These are phyloP conservation scores for Apistogramma diplotaenia DNA, from an alignment of 2,113 vertebrate genomes.

Conservation along the genomic window DNA sequence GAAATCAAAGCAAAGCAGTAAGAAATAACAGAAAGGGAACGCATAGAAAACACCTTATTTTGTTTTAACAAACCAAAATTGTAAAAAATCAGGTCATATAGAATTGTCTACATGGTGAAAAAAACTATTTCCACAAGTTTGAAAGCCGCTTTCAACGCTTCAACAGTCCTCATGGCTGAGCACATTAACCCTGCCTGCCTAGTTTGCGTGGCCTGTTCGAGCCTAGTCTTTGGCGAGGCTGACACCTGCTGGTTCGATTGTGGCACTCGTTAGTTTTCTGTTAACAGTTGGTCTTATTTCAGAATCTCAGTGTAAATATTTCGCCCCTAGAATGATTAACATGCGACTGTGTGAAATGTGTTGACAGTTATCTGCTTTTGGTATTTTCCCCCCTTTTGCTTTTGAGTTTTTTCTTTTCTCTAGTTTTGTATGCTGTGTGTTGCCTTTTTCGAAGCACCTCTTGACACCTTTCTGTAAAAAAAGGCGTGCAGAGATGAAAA, in stretches of 20 bases:
- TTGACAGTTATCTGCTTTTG: background rate
- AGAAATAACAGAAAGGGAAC: no score
- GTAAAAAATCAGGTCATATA: background rate
- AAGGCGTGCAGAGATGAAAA: background rate
- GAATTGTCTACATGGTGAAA: background rate
- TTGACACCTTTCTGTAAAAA: background rate
- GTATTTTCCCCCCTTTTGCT: background rate
- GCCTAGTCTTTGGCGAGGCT: slow-evolving; percentile 14
- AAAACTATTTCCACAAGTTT: background rate
- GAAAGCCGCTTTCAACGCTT: background rate
- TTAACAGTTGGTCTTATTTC: background rate
- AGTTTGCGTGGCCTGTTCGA: background rate
- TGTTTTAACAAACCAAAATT: background rate
- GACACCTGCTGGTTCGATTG: slow-evolving; percentile 48
- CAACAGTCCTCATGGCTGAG: background rate
- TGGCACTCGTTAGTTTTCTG: background rate
- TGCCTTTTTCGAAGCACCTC: background rate
- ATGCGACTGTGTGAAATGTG: background rate
- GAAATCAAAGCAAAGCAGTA: background rate
- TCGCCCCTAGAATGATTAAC: background rate
- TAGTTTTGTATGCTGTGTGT: background rate
- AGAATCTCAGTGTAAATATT: background rate
- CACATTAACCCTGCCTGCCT: background rate
- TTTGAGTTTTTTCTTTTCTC: background rate
- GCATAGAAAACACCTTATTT: background rate